phyloP scores from a whole-genome alignment of 2,888 invertebrate genomes.

The Tinea trinotella region DNA sequence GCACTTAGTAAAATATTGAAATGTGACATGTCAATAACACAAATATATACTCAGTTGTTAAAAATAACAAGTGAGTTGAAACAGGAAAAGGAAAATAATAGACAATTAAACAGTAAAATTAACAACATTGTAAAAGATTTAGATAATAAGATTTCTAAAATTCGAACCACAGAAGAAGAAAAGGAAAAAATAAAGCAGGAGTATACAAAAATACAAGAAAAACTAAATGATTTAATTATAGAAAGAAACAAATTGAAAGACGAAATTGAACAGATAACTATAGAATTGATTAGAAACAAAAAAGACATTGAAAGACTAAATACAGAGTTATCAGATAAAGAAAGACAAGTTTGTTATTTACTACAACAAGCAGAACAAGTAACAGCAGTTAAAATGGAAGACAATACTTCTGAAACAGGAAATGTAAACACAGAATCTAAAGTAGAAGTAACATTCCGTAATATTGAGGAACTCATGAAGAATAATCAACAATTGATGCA shows the following conservation, averaged over 20 bases:
- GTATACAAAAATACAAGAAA: constrained; percentile 78
- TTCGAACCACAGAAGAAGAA: constrained; percentile 87
- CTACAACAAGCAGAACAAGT: constrained; percentile 88
- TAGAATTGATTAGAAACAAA: constrained; percentile 77
- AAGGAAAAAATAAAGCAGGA: constrained; percentile 83
- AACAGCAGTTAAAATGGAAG: constrained; percentile 74
- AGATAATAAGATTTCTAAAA: constrained; percentile 88
- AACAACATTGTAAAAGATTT: constrained; percentile 87
- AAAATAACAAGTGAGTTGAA: constrained; percentile 82
- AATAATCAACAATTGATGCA: constrained; percentile 90
- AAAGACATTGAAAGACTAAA: constrained; percentile 86
- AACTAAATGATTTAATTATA: constrained; percentile 78
- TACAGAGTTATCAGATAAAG: constrained; percentile 84
- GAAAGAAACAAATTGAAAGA: constrained; percentile 81
- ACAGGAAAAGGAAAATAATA: constrained; percentile 85
- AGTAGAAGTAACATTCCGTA: constrained; percentile 47
- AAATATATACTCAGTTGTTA: constrained; percentile 91
- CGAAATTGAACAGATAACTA: constrained; percentile 78
- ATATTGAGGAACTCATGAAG: constrained; percentile 90
- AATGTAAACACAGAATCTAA: constrained; percentile 57
- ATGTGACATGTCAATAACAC: constrained; percentile 91
- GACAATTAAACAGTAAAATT: constrained; percentile 83
- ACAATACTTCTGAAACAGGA: constrained; percentile 70
- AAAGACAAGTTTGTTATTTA: constrained; percentile 86
- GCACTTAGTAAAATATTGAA: constrained; percentile 89